Base-by-base conservation (phyloP, 2,797 vertebrate genomes). In the Enteromius radiatus region DNA sequence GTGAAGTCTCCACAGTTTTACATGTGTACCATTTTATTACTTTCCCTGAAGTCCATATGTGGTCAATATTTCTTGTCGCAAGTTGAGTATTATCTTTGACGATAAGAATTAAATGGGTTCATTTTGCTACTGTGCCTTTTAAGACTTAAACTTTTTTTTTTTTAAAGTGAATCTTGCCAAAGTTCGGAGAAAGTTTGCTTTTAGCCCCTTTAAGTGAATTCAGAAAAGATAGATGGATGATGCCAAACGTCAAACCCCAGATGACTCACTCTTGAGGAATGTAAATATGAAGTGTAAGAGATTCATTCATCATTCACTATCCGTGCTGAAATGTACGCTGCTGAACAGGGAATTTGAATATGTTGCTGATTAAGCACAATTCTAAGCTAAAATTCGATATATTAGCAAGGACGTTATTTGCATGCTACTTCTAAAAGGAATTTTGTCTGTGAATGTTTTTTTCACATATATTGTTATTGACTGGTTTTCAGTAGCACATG, bases 271-370 rank as follows among this genome's bases (percentile, higher is more conserved):
- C 1, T 2, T 54, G n/a, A 56, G 47, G n/a, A 79, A 54, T 79
- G 64, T 56, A 68, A 79, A 79, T 68, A 68, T 79, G 61, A 78
- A 36, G 33, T 10, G 15, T 14, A 41, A 1, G n/a, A 79, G 15
- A 17, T 79, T 75, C 31, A 23, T 56, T 75, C 49, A 56, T 67
- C 31, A 67, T 68, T 68, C 47, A 68, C 64, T 3, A 14, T 38
- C n/a, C n/a, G 28, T 68, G 8, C n/a, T 68, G 4, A 54, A 79
- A 68, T 33, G 23, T 52, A 79, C 11, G 1, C 33, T 79, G 80
- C 76, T 59, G 63, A 74, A 63, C 15, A n/a, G 33, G 49, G 56
- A 69, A n/a, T n/a, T n/a, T n/a, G 82, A 84, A 84, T 64, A 3
- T 23, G 28, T 65, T 7, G 8, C 31, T 11, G 33, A 76, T 59